Evolutionary conservation across 2,113 vertebrate species (phyloP).

Genomic region (Pseudois nayaur): DNA sequence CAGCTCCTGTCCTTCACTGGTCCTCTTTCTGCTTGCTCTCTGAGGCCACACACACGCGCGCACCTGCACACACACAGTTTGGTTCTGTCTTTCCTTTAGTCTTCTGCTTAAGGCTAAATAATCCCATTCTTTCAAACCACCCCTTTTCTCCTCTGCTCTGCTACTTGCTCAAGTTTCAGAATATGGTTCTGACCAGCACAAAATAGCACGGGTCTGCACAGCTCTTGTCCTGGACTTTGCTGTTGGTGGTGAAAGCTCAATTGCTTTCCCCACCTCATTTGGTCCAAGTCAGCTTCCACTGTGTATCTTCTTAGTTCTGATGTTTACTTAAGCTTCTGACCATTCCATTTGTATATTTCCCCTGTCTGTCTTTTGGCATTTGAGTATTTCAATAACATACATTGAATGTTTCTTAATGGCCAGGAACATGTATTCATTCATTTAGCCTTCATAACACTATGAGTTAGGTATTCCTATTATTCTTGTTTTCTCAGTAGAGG

Average conservation of each 20-base stretch:
- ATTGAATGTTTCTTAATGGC: constrained; percentile 5
- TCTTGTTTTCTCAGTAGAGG: background rate
- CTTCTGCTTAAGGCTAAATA: background rate
- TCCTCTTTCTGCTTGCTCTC: background rate
- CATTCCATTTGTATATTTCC: constrained; percentile 15
- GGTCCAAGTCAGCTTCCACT: background rate
- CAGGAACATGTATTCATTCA: background rate
- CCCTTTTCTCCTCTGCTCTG: background rate
- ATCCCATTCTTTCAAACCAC: background rate
- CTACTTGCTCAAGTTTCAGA: background rate
- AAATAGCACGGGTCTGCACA: background rate
- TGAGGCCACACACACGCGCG: background rate
- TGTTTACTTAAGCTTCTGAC: background rate
- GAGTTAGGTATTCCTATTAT: background rate
- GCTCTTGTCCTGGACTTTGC: background rate
- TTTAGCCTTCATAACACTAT: background rate
- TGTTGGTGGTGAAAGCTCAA: background rate
- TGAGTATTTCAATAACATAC: constrained; percentile 33
- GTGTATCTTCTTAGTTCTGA: background rate
- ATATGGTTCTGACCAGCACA: background rate
- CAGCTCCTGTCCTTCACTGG: background rate
- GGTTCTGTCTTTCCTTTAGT: background rate
- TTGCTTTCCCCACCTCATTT: background rate
- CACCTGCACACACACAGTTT: background rate
- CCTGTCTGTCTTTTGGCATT: background rate